Evolutionary conservation across 1,140 invertebrate species (phyloP).

Genomic region (Macrosteles quadrilineatus): DNA sequence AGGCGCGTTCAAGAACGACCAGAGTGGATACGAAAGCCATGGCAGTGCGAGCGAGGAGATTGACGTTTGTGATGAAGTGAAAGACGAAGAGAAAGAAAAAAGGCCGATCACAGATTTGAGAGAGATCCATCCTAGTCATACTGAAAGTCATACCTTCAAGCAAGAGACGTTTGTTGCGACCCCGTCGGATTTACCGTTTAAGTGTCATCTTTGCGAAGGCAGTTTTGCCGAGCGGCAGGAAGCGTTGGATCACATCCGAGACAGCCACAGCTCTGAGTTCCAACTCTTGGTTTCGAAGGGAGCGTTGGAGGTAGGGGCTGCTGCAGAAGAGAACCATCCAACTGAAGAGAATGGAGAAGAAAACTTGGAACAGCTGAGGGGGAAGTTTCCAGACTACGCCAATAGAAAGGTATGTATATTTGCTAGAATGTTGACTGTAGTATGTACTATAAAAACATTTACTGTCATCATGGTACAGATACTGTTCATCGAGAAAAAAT

Average conservation of each 20-base stretch:
- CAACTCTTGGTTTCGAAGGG: conserved; percentile 76
- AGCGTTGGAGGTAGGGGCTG: conserved; percentile 65
- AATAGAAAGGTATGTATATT: conserved; percentile 80
- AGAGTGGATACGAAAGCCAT: conserved; percentile 50
- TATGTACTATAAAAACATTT: too few relatives aligned
- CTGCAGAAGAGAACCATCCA: conserved; percentile 50
- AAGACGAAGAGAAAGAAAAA: conserved; percentile 32
- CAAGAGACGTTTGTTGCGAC: background rate
- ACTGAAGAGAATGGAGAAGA: conserved; percentile 53
- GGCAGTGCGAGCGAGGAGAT: conserved; percentile 47
- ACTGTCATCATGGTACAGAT: too few relatives aligned
- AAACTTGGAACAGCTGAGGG: conserved; percentile 58
- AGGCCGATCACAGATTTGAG: background rate
- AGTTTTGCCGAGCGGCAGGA: conserved; percentile 77
- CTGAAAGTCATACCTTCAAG: background rate
- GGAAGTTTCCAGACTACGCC: conserved; percentile 81
- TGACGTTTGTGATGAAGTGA: conserved; percentile 40
- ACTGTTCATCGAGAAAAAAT: too few relatives aligned
- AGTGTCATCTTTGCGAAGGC: conserved; percentile 89
- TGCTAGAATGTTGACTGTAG: too few relatives aligned
- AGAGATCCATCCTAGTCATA: conserved; percentile 23
- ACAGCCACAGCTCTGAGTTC: conserved; percentile 69
- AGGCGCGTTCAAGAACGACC: conserved; percentile 12
- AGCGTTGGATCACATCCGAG: conserved; percentile 78
- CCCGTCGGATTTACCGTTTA: conserved; percentile 74